Evolutionary conservation across 2,113 vertebrate species (phyloP), one percentile per base, ranked within the genome.

Genomic region (Upupa epops): DNA sequence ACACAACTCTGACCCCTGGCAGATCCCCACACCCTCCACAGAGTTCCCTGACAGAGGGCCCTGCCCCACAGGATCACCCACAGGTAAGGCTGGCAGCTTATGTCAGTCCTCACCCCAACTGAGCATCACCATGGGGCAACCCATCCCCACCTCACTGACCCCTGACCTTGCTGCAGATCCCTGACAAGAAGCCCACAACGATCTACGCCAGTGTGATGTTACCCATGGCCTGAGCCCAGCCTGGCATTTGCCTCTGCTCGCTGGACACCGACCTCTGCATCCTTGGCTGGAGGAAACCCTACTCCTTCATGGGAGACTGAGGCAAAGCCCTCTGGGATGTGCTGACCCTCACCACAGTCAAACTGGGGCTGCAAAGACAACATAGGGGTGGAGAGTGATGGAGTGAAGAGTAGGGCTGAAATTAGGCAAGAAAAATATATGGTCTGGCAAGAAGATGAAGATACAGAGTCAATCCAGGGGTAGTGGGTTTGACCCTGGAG

Each of bases 321-420:
- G n/a, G 3, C 3, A 55, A 31, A 60, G 8, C 7, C 28, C 29
- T 42, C 28, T 0, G 2, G 52, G 13, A 6, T 1, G 0, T 0
- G 2, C 15, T 0, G 4, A 58, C n/a, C 26, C 13, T 4, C 2
- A 1, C 9, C 2, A 4, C n/a, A 3, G 15, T 42, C 1, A 3
- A 49, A 13, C 63, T 42, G 56, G 68, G 8, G 24, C 45, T 42
- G 36, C 36, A 6, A 2, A 1, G 2, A 8, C 0, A 18, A 25
- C 37, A 1, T 3, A 8, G 32, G 20, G 21, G 9, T 4, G 34
- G 31, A 13, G 54, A 25, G 6, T 1, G 5, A 40, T 0, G 6
- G 48, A 74, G 32, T 10, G 5, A 40, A 18, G 37, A 21, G 46
- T 11, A 1, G 14, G 17, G 25, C 22, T 8, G 19, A 34, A 63